Evolutionary conservation across 2,113 vertebrate species (phyloP), one percentile per base, ranked within the genome.

Genomic region (Callipepla californica): DNA sequence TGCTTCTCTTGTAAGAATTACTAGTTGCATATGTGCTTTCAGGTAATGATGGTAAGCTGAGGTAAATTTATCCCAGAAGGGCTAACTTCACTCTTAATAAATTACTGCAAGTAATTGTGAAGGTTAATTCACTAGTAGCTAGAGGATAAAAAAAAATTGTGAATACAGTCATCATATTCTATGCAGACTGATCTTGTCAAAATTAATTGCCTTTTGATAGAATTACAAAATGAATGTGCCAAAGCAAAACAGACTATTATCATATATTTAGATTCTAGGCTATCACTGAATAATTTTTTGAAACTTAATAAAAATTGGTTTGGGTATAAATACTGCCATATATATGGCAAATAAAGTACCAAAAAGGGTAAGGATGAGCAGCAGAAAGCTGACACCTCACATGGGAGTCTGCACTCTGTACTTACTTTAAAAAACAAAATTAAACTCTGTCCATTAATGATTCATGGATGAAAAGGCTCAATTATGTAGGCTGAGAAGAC

Each of bases 121-220:
- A 82, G 32, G 12, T 23, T 81, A 80, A 92, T 76, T 89, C 73
- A 81, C 63, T 69, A 91, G 55, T 34, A 80, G 50, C 67, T 85
- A 38, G 45, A 83, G 26, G 48, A 79, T 92, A 80, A 91, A 92
- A 91, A 92, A 91, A n/a, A 85, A 55, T 21, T 45, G 51, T 63
- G 67, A 87, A 53, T 58, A 4, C 3, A 77, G 89, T 59, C 53
- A 45, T 80, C 32, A 26, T 40, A 26, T 63, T 91, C 61, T 74
- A 80, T 65, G 70, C 34, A 87, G 85, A 85, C 32, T 51, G 28
- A 42, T 70, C 72, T 65, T 73, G 74, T 38, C 13, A 50, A 82
- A 87, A 44, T 68, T 87, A 95, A 90, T 85, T 93, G 70, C 30
- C 70, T 90, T 85, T 45, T 83, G 57, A 63, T 51, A 85, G 72